Conservation (phyloP, 2,888 invertebrate genomes). For the Ormia ochracea region DNA sequence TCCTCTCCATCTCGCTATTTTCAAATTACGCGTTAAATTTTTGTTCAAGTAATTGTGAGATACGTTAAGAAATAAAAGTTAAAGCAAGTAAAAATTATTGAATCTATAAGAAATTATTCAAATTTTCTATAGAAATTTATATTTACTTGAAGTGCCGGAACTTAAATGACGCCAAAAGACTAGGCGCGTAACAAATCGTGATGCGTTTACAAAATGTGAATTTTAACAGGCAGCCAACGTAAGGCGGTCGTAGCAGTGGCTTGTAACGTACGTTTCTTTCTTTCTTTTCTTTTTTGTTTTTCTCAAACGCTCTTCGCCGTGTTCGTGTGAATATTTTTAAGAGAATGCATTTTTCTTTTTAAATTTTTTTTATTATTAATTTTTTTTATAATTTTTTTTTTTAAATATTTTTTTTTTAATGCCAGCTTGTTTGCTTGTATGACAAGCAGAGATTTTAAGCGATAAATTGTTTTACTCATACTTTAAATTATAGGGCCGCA, state of each 20-base stretch:
- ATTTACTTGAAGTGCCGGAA: slow-evolving; percentile 60
- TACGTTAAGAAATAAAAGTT: slow-evolving; percentile 21
- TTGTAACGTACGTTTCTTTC: neutral
- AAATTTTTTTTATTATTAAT: too few relatives aligned
- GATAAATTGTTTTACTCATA: slow-evolving; percentile 3
- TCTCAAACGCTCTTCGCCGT: neutral
- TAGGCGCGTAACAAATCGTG: slow-evolving; percentile 62
- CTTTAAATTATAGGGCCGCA: too few relatives aligned
- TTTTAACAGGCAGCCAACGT: slow-evolving; percentile 35
- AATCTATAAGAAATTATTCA: slow-evolving; percentile 58
- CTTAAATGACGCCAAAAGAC: slow-evolving; percentile 62
- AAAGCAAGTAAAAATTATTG: slow-evolving; percentile 40
- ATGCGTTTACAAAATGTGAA: slow-evolving; percentile 61
- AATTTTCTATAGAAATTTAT: slow-evolving; percentile 60
- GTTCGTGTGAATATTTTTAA: slow-evolving; percentile 1
- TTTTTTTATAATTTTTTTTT: too few relatives aligned
- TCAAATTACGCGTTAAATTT: slow-evolving; percentile 22
- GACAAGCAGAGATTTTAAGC: slow-evolving; percentile 9
- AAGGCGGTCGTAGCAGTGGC: too few relatives aligned
- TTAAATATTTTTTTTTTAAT: neutral
- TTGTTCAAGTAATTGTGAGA: neutral
- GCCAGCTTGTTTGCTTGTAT: neutral
- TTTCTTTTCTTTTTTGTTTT: neutral
- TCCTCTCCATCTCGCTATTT: neutral
- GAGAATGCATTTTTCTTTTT: slow-evolving; percentile 2